phyloP scores from a whole-genome alignment of 2,797 vertebrate species.

The Sitta carolinensis region DNA sequence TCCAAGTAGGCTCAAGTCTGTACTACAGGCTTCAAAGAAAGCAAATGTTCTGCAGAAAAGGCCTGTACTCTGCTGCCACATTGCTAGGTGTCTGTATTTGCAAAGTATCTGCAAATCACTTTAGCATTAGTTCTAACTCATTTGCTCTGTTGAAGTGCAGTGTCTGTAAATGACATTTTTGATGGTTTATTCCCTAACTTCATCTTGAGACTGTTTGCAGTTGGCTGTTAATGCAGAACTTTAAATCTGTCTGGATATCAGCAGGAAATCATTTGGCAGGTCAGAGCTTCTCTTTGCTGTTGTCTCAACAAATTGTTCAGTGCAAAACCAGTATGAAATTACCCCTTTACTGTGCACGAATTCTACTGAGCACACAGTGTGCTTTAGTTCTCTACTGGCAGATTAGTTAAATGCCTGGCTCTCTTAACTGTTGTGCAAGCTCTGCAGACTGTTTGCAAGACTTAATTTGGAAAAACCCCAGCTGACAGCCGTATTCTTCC shows the following conservation, averaged over 20 bases:
- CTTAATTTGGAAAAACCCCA: slow-evolving; percentile 36
- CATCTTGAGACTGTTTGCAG: background rate
- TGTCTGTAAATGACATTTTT: slow-evolving; percentile 26
- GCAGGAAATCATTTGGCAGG: slow-evolving; percentile 19
- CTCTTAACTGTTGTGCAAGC: background rate
- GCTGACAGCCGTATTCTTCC: slow-evolving; percentile 46
- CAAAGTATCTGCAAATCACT: background rate
- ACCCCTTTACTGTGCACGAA: background rate
- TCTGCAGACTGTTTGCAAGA: slow-evolving; percentile 38
- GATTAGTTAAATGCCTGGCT: slow-evolving; percentile 8
- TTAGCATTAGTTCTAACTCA: background rate
- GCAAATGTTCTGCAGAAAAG: background rate
- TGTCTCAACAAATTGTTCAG: background rate
- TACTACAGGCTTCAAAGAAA: background rate
- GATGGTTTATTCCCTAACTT: slow-evolving; percentile 7
- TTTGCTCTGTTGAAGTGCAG: background rate
- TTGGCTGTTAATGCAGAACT: background rate
- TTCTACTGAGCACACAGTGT: slow-evolving; percentile 1
- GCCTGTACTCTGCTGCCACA: background rate
- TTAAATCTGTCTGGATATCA: background rate
- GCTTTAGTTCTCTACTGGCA: slow-evolving; percentile 29
- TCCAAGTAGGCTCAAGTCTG: background rate
- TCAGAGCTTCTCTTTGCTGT: background rate
- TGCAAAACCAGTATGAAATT: background rate
- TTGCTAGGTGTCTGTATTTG: slow-evolving; percentile 3